These are phyloP conservation scores for Scaptomyza flava DNA, from an alignment of 2,888 invertebrate genomes.

Conservation along the genomic window DNA sequence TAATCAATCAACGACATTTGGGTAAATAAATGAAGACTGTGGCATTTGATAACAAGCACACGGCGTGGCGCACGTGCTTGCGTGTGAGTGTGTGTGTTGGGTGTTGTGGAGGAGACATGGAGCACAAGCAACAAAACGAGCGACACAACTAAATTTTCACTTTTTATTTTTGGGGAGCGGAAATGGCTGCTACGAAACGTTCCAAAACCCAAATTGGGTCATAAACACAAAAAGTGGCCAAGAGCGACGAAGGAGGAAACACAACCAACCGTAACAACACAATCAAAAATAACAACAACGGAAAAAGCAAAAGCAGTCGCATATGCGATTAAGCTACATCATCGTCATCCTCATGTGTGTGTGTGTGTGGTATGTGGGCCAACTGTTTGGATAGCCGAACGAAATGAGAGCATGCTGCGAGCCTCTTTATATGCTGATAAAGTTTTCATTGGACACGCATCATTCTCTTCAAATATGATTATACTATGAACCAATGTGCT, in stretches of 20 bases:
- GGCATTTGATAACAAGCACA: slow-evolving; percentile 57
- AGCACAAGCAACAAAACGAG: slow-evolving; percentile 24
- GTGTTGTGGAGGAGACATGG: slow-evolving; percentile 7
- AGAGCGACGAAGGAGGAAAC: slow-evolving; percentile 37
- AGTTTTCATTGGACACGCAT: slow-evolving; percentile 61
- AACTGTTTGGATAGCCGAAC: slow-evolving; percentile 29
- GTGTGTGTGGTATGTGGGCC: slow-evolving; percentile 1
- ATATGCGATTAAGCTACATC: slow-evolving; percentile 52
- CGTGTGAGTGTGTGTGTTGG: slow-evolving; percentile 10
- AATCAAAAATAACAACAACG: slow-evolving; percentile 11
- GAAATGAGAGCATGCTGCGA: slow-evolving; percentile 47
- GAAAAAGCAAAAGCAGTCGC: slow-evolving; percentile 22
- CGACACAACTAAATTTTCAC: slow-evolving; percentile 64
- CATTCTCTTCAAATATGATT: slow-evolving; percentile 42
- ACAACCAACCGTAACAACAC: slow-evolving; percentile 31
- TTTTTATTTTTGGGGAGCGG: slow-evolving; percentile 74
- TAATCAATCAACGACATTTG: slow-evolving; percentile 65
- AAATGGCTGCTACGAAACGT: slow-evolving; percentile 60
- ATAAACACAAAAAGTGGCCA: slow-evolving; percentile 70
- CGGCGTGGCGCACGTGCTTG: slow-evolving; percentile 10
- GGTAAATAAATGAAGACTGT: slow-evolving; percentile 72
- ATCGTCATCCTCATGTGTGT: slow-evolving; percentile 28
- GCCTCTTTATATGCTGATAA: slow-evolving; percentile 55
- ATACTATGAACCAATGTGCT: slow-evolving; percentile 39
- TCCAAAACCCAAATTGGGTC: slow-evolving; percentile 68